Percentiles rank a stretch among this genome's conserved stretches.
Evolutionary conservation across 2,797 vertebrate species (phyloP).

Genomic region (Anomalospiza imberbis): DNA sequence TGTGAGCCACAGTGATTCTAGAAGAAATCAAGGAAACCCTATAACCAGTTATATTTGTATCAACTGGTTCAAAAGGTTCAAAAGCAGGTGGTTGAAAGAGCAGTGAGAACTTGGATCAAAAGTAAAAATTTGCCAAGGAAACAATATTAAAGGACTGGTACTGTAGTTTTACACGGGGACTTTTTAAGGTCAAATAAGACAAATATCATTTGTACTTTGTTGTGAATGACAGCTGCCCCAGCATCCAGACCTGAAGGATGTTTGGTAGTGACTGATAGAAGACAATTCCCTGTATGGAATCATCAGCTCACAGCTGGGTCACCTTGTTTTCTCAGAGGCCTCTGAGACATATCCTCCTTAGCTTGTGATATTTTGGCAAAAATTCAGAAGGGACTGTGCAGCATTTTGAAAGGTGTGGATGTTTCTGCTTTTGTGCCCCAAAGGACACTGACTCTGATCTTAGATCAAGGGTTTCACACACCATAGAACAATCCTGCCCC

Average conservation of each 20-base stretch:
- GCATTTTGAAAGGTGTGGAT: not conserved
- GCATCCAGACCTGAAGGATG: not conserved
- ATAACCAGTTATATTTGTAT: not conserved
- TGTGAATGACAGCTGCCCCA: not conserved
- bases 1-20: not conserved
- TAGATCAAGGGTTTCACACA: not conserved
- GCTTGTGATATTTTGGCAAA: not conserved
- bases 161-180: not conserved
- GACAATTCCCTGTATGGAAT: not conserved
- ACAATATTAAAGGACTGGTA: not conserved
- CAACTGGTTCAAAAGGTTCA: not conserved
- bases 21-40: not conserved
- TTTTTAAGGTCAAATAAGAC: not conserved
- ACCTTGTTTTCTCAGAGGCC: not conserved
- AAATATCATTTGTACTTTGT: not conserved
- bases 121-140: not conserved
- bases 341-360: not conserved
- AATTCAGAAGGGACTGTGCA: not conserved
- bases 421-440: not conserved
- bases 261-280: not conserved
- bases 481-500: not conserved
- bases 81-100: not conserved
- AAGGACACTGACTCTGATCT: not conserved
- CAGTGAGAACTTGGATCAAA: not conserved
- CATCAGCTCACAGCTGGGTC: not conserved